Evolutionary conservation across 1,140 invertebrate species (phyloP).

Genomic region (Lucilia cuprina): DNA sequence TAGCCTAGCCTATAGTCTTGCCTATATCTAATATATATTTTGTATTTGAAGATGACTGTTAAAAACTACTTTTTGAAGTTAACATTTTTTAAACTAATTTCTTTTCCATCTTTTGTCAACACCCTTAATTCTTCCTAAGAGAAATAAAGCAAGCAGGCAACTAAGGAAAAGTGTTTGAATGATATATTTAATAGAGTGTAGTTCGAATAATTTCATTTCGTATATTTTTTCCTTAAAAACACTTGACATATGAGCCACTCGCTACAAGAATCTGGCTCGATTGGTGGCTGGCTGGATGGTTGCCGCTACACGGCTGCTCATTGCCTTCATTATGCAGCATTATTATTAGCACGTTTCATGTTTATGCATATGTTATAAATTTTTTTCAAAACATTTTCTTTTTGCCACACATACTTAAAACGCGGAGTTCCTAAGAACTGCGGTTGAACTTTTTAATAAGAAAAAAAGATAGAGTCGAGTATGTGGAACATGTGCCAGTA

Average conservation of each 20-base stretch:
- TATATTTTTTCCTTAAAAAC: background rate
- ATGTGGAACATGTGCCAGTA: background rate
- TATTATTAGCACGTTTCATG: constrained; percentile 14
- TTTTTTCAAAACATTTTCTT: background rate
- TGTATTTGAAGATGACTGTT: too few relatives aligned
- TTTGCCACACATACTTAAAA: background rate
- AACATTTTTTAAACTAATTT: too few relatives aligned
- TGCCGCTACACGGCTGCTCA: background rate
- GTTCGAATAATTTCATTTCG: background rate
- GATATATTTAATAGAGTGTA: background rate
- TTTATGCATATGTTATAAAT: background rate
- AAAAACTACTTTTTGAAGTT: too few relatives aligned
- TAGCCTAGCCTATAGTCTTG: too few relatives aligned
- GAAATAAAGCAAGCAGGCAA: too few relatives aligned
- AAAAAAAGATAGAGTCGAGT: background rate
- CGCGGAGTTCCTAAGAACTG: background rate
- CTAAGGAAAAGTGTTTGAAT: too few relatives aligned
- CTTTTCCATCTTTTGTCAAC: too few relatives aligned
- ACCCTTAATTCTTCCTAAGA: too few relatives aligned
- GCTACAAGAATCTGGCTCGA: background rate
- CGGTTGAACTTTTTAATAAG: background rate
- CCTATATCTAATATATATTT: too few relatives aligned
- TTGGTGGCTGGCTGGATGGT: background rate
- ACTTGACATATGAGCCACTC: constrained; percentile 14
- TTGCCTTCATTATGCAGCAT: constrained; percentile 14